Base-by-base conservation (phyloP, 1,140 invertebrate genomes). In the Hypothenemus hampei region DNA sequence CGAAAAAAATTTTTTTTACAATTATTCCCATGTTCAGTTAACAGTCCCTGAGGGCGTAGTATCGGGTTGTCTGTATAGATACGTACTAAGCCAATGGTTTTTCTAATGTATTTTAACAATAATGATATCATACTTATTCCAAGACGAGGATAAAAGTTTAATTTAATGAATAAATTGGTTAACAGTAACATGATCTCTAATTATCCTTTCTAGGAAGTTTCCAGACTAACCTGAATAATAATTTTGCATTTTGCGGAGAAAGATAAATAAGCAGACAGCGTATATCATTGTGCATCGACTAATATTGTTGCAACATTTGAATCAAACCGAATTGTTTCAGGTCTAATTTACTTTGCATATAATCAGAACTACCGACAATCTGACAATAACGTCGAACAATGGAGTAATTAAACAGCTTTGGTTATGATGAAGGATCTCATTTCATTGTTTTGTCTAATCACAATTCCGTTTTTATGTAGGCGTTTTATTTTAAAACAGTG, bases 381-480 rank as follows among this genome's bases (percentile, higher is more conserved):
- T 45, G 43, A 45, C 43, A 29, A 24, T 16, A 11, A 24, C 29
- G 29, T 24, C 22, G 43, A 45, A 45, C 15, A 24, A 29, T 45
- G 43, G 43, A 11, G 11, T n/a, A 45, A 20, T 16, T 19, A 23
- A 7, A 8, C 40, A 16, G 40, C 11, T 43, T 7, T 8, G n/a
- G n/a, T n/a, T n/a, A n/a, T n/a, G n/a, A n/a, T n/a, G n/a, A n/a
- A n/a, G n/a, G n/a, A n/a, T n/a, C n/a, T n/a, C n/a, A n/a, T n/a
- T n/a, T n/a, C n/a, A n/a, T n/a, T n/a, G n/a, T n/a, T n/a, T n/a
- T n/a, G n/a, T n/a, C n/a, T n/a, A n/a, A n/a, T n/a, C n/a, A n/a
- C n/a, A n/a, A n/a, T n/a, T n/a, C n/a, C n/a, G n/a, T n/a, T n/a
- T n/a, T n/a, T n/a, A n/a, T n/a, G n/a, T n/a, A n/a, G n/a, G n/a